phyloP scores from a whole-genome alignment of 2,113 vertebrate species.

The Rissa tridactyla region DNA sequence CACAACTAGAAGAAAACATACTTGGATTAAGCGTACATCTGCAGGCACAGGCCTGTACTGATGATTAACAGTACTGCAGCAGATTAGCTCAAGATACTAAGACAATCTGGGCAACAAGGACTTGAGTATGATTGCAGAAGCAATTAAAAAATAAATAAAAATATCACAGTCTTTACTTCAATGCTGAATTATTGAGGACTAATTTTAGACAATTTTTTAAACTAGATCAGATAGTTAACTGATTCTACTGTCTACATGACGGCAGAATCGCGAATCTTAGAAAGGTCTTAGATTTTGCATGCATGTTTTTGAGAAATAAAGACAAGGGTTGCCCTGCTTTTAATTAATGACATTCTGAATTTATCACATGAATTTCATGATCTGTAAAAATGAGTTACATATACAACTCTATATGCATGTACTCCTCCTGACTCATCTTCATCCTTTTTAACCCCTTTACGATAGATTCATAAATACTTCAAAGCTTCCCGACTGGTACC shows the following conservation, averaged over 20 bases:
- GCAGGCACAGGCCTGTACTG: neutral
- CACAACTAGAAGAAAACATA: conserved; percentile 82
- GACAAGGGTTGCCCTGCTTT: neutral
- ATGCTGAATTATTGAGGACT: neutral
- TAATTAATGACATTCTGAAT: neutral
- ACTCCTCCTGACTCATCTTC: neutral
- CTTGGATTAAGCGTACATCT: neutral
- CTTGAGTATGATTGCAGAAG: neutral
- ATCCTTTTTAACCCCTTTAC: neutral
- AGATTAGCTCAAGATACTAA: neutral
- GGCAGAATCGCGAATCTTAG: neutral
- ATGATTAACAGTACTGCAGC: neutral
- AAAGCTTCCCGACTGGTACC: neutral
- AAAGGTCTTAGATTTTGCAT: neutral
- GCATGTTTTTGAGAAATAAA: neutral
- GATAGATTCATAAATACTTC: neutral
- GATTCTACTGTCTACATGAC: neutral
- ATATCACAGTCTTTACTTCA: neutral
- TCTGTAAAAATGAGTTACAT: neutral
- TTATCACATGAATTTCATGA: neutral
- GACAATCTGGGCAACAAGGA: neutral
- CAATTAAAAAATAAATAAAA: neutral
- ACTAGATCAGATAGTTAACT: neutral
- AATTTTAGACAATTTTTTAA: neutral
- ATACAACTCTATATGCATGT: neutral